Percentiles rank a stretch among this genome's conserved stretches.
These are phyloP conservation scores for Sinohyriopsis cumingii DNA, from an alignment of 2,888 invertebrate species.

Conservation along the genomic window DNA sequence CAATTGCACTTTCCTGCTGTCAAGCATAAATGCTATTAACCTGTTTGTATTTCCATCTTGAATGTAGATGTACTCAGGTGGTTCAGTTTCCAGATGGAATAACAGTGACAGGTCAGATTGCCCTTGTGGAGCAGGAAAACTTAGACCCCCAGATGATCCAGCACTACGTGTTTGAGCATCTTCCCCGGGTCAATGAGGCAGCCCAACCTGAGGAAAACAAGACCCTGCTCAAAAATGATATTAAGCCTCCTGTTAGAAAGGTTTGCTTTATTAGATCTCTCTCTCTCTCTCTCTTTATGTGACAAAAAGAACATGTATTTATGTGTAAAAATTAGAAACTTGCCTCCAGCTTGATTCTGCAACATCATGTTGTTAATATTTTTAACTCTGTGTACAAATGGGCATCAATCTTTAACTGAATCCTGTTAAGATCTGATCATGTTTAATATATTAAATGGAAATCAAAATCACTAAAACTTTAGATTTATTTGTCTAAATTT, in stretches of 20 bases:
- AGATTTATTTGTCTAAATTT: slow-evolving; percentile 2
- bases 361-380: too few species aligned
- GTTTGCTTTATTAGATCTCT: slow-evolving; percentile 21
- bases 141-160: slow-evolving; percentile 45
- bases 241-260: slow-evolving; percentile 63
- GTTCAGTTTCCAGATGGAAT: slow-evolving; percentile 29
- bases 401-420: too few species aligned
- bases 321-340: too few species aligned
- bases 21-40: not conserved
- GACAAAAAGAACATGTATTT: too few species aligned
- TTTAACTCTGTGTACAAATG: too few species aligned
- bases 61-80: slow-evolving; percentile 17
- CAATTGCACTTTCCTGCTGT: not conserved
- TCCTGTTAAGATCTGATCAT: too few species aligned
- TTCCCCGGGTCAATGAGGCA: slow-evolving; percentile 24
- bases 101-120: slow-evolving; percentile 39
- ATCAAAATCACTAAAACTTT: not conserved
- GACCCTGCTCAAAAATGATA: slow-evolving; percentile 31
- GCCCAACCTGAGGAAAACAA: slow-evolving; percentile 20
- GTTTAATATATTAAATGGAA: not conserved
- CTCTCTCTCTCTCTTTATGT: too few species aligned
- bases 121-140: slow-evolving; percentile 49
- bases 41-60: not conserved
- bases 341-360: too few species aligned
- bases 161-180: slow-evolving; percentile 45